Evolutionary conservation across 2,113 vertebrate genomes (phyloP).

Genomic region (Mus pahari): DNA sequence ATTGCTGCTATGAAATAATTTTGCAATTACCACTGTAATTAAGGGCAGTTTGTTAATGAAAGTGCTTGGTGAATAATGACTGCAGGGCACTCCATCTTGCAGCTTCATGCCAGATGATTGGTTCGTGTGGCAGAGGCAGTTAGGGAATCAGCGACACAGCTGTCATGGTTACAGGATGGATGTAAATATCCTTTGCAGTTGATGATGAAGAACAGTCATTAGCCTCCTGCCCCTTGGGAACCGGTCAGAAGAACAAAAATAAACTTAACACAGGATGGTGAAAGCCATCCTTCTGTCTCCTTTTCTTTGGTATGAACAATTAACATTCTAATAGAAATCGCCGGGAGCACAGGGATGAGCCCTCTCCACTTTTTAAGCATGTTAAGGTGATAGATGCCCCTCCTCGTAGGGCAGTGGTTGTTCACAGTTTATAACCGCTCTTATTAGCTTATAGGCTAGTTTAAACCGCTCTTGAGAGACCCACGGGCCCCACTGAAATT

Average conservation of each 20-base stretch:
- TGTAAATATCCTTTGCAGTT: constrained; percentile 70
- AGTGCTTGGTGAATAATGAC: constrained; percentile 86
- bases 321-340: constrained; percentile 63
- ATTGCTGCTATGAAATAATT: constrained; percentile 89
- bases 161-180: constrained; percentile 83
- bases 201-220: constrained; percentile 86
- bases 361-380: not conserved
- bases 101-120: constrained; percentile 76
- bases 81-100: constrained; percentile 84
- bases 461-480: constrained; percentile 74
- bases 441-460: constrained; percentile 74
- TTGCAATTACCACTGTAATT: constrained; percentile 89
- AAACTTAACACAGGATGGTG: constrained; percentile 77
- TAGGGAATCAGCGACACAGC: constrained; percentile 84
- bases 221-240: constrained; percentile 84
- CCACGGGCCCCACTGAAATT: not conserved
- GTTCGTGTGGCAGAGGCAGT: constrained; percentile 70
- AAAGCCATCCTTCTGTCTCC: constrained; percentile 69
- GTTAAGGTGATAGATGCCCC: constrained; percentile 73
- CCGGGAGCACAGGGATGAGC: constrained; percentile 12
- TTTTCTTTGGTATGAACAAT: constrained; percentile 74
- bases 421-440: constrained; percentile 62
- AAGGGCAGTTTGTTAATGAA: constrained; percentile 91
- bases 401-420: constrained; percentile 57
- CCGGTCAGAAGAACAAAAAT: constrained; percentile 84